Percentiles rank a stretch among this genome's conserved stretches.
Evolutionary conservation across 23 tunicate genomes (phyloP).

Genomic region (Botrylloides violaceus): DNA sequence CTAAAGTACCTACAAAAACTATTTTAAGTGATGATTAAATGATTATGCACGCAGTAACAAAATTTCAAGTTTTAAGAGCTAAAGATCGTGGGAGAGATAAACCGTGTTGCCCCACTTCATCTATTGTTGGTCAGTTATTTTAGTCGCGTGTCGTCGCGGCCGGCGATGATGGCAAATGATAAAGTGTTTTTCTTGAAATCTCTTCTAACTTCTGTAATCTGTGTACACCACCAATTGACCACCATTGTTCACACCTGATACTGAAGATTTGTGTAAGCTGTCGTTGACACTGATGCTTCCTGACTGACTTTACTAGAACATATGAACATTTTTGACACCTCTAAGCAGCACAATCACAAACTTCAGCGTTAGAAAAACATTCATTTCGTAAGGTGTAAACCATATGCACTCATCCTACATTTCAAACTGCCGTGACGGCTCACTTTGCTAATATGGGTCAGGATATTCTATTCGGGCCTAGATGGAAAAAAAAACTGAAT

Average conservation of each 20-base stretch:
- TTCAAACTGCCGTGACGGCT: slow-evolving; percentile 3
- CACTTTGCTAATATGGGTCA: slow-evolving; percentile 19
- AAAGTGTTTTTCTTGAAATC: not conserved
- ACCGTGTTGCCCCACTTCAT: not conserved
- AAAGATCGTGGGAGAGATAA: not conserved
- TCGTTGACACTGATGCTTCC: not conserved
- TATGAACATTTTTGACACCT: too few relatives aligned
- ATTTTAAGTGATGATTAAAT: too few relatives aligned
- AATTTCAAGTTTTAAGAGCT: not conserved
- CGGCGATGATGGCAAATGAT: not conserved
- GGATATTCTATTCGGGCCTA: not conserved
- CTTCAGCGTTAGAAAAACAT: not conserved
- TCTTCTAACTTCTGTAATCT: not conserved
- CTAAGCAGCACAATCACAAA: not conserved
- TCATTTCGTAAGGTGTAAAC: not conserved
- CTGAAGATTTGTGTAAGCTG: not conserved
- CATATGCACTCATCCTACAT: not conserved
- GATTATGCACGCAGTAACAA: too few relatives aligned
- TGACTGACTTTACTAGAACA: not conserved
- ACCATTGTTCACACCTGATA: not conserved
- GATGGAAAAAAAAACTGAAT: not conserved
- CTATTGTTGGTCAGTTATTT: slow-evolving; percentile 1
- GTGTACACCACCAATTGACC: not conserved
- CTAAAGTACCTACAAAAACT: too few relatives aligned
- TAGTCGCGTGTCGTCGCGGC: slow-evolving; percentile 2